phyloP scores from a whole-genome alignment of 2,888 invertebrate species.

The Dromius quadrimaculatus region DNA sequence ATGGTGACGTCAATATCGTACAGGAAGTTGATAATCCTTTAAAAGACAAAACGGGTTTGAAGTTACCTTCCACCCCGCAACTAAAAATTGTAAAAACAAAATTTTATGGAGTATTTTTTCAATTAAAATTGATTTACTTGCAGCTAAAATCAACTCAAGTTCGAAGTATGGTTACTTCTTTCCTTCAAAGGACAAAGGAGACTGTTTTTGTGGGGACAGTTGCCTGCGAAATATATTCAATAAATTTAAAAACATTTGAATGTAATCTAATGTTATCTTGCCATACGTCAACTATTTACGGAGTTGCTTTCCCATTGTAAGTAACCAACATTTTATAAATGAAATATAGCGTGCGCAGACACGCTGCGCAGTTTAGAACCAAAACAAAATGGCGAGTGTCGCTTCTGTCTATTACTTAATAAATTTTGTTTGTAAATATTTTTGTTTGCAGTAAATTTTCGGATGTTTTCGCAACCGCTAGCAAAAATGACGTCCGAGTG shows the following conservation, averaged over 20 bases:
- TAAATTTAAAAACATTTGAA: conserved; percentile 77
- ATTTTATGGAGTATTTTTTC: background rate
- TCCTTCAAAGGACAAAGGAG: conserved; percentile 73
- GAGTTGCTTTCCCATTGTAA: conserved; percentile 86
- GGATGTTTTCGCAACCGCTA: conserved; percentile 89
- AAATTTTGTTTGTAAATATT: no score
- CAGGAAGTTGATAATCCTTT: conserved; percentile 63
- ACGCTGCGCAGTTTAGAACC: no score
- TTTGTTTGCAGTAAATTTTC: conserved; percentile 78
- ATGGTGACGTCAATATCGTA: conserved; percentile 83
- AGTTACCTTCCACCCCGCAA: conserved; percentile 66
- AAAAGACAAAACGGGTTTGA: conserved; percentile 59
- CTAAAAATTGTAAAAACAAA: conserved; percentile 64
- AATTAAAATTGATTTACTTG: conserved; percentile 55
- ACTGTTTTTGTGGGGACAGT: conserved; percentile 82
- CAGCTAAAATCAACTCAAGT: conserved; percentile 72
- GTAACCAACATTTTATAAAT: conserved; percentile 58
- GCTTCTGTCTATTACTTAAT: no score
- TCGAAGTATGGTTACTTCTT: conserved; percentile 79
- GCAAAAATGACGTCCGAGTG: conserved; percentile 86
- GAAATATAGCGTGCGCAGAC: no score
- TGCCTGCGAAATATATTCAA: conserved; percentile 83
- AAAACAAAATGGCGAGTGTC: no score
- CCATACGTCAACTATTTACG: conserved; percentile 83
- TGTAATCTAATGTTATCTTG: conserved; percentile 83